phyloP scores from a whole-genome alignment of 2,797 vertebrate genomes.

The Eremophila alpestris region DNA sequence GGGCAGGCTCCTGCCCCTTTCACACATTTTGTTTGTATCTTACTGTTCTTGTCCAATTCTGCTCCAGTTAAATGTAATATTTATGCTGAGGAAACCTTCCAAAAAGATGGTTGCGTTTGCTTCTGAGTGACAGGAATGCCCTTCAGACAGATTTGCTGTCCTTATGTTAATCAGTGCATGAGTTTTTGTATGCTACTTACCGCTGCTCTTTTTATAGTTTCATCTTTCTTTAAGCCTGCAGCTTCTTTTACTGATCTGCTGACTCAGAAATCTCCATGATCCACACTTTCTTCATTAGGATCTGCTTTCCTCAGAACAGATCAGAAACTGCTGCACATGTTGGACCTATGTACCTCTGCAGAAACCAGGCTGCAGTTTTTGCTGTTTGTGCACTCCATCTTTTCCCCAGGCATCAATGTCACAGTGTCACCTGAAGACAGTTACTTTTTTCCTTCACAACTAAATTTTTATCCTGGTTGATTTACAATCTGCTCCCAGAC shows the following conservation, averaged over 20 bases:
- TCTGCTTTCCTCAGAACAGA: neutral
- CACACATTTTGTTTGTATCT: neutral
- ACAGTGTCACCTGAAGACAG: neutral
- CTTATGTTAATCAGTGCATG: neutral
- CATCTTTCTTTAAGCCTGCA: neutral
- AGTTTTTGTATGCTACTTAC: accelerated
- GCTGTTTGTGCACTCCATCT: neutral
- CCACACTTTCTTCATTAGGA: neutral
- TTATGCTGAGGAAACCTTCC: neutral
- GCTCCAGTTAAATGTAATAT: neutral
- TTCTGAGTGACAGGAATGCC: neutral
- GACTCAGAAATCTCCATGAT: neutral
- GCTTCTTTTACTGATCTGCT: neutral
- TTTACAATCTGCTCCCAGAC: neutral
- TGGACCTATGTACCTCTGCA: neutral
- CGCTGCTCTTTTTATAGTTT: neutral
- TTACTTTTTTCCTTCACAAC: neutral
- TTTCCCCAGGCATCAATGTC: neutral
- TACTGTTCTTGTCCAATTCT: neutral
- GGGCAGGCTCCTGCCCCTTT: neutral
- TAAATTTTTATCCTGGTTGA: neutral
- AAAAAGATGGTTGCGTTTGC: neutral
- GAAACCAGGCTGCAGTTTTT: neutral
- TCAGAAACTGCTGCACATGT: neutral
- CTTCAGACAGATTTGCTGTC: neutral